A percentile compares a stretch with the other conserved stretches of the same genome.
These are phyloP conservation scores for Pygoscelis antarcticus DNA, from an alignment of 2,113 vertebrate species.

Conservation along the genomic window DNA sequence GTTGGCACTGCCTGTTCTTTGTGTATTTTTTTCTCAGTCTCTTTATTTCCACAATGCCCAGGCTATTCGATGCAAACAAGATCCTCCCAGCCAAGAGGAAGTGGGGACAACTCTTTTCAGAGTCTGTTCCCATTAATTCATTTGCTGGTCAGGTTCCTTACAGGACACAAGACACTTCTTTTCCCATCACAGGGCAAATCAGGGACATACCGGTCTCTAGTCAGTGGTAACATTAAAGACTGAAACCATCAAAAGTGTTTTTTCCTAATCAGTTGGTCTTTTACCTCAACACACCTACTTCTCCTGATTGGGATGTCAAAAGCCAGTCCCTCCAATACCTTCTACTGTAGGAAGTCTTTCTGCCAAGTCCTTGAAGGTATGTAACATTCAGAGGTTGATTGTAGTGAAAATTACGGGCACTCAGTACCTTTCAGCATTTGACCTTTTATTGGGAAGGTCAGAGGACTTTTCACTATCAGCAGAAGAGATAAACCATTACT, in stretches of 20 bases:
- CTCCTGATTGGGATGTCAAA: not conserved
- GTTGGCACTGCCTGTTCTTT: not conserved
- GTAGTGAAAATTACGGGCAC: not conserved
- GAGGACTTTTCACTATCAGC: not conserved
- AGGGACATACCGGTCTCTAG: not conserved
- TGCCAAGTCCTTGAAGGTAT: not conserved
- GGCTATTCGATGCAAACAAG: not conserved
- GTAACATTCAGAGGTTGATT: not conserved
- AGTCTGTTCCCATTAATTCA: not conserved
- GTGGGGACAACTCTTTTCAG: not conserved
- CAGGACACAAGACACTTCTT: not conserved
- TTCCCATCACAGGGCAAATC: not conserved
- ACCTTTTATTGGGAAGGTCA: not conserved
- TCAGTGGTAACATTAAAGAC: not conserved
- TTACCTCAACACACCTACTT: not conserved
- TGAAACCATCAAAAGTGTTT: not conserved
- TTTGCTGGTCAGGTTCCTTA: not conserved
- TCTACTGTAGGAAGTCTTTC: not conserved
- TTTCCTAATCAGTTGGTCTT: not conserved
- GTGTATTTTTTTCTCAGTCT: not conserved
- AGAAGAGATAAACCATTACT: not conserved
- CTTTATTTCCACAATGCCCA: not conserved
- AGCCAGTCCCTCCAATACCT: not conserved
- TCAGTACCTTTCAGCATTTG: not conserved
- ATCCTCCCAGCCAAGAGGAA: not conserved